phyloP scores from a whole-genome alignment of 1,140 invertebrate species.

The Drosophila micromelanica region DNA sequence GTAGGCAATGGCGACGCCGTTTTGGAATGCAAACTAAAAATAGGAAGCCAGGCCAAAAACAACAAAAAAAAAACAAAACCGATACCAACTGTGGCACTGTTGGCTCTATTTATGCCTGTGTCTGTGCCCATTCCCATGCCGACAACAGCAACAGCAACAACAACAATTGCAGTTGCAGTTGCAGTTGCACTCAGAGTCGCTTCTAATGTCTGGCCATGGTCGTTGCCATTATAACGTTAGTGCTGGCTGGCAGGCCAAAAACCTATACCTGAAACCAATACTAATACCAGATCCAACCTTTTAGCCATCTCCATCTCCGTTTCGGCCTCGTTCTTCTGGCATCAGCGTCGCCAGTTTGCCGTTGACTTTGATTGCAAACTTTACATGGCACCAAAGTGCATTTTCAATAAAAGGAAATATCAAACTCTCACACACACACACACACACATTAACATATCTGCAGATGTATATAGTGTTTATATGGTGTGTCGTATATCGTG shows the following conservation, averaged over 20 bases:
- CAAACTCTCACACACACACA: slow-evolving; percentile 56
- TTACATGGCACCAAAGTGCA: slow-evolving; percentile 81
- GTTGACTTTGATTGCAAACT: slow-evolving; percentile 79
- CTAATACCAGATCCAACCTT: slow-evolving; percentile 37
- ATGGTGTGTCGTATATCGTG: slow-evolving; percentile 55
- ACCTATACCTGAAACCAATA: slow-evolving; percentile 4
- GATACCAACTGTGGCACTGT: slow-evolving; percentile 2
- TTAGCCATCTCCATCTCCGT: slow-evolving; percentile 21
- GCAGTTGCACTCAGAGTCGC: slow-evolving; percentile 38
- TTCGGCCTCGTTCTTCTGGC: slow-evolving; percentile 50
- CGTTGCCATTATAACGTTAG: slow-evolving; percentile 81
- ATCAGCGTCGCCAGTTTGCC: slow-evolving; percentile 50
- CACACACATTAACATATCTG: slow-evolving; percentile 13
- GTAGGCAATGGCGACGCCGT: slow-evolving; percentile 44
- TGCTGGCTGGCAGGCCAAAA: slow-evolving; percentile 56
- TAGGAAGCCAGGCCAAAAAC: slow-evolving; percentile 52
- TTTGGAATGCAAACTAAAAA: slow-evolving; percentile 61
- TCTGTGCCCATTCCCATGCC: slow-evolving; percentile 47
- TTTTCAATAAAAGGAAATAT: slow-evolving; percentile 82
- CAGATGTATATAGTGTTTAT: slow-evolving; percentile 27
- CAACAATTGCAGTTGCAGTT: slow-evolving; percentile 8
- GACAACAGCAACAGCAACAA: slow-evolving; percentile 19
- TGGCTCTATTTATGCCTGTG: slow-evolving; percentile 71
- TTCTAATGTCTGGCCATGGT: slow-evolving; percentile 76
- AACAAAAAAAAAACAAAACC: no score